Conservation (phyloP, 2,113 vertebrate species). For the Trichomycterus rosablanca region DNA sequence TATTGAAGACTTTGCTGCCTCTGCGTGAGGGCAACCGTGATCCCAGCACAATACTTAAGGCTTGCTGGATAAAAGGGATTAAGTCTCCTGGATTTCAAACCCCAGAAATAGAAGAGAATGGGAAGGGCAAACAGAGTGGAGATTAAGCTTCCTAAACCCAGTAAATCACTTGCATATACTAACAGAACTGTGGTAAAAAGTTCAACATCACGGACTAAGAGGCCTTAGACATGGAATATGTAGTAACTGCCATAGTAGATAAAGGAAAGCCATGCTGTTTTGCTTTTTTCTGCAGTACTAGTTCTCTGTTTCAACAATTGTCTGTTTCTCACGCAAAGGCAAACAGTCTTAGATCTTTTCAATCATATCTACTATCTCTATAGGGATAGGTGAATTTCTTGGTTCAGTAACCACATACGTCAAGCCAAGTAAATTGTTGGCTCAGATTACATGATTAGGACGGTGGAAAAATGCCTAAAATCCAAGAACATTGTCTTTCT, state of each 20-base stretch:
- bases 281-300: neutral
- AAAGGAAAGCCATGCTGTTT: slow-evolving; percentile 1
- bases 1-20: slow-evolving; percentile 24
- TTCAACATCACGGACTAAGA: neutral
- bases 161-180: slow-evolving; percentile 21
- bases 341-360: slow-evolving; percentile 23
- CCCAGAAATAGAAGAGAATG: slow-evolving; percentile 18
- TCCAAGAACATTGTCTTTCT: slow-evolving; percentile 26
- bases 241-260: neutral
- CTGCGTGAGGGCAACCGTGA: slow-evolving; percentile 5
- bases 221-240: neutral
- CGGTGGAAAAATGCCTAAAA: slow-evolving; percentile 28
- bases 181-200: slow-evolving; percentile 2
- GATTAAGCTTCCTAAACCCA: slow-evolving; percentile 20
- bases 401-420: slow-evolving; percentile 28
- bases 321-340: slow-evolving; percentile 35
- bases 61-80: slow-evolving; percentile 26
- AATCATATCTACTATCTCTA: slow-evolving; percentile 39
- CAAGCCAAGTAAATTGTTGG: slow-evolving; percentile 29
- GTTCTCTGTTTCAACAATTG: slow-evolving; percentile 9
- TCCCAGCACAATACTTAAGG: slow-evolving; percentile 15
- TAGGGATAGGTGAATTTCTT: slow-evolving; percentile 22
- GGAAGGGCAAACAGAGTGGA: slow-evolving; percentile 25
- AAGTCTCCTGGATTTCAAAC: slow-evolving; percentile 24
- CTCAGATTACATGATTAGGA: slow-evolving; percentile 50